Conservation (phyloP, 2,888 invertebrate genomes). For the Microctonus aethiopoides region DNA sequence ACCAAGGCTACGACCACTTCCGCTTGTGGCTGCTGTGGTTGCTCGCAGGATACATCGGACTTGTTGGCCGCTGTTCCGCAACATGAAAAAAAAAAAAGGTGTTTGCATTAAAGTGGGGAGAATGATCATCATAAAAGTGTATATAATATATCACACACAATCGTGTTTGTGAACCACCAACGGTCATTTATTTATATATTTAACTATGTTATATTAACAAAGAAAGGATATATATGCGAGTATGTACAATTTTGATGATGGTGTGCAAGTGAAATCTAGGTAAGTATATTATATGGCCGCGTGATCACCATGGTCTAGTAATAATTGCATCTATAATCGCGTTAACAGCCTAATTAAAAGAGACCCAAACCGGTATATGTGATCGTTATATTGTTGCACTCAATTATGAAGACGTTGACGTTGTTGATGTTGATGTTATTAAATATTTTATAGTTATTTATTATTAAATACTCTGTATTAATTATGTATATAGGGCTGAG, state of each 20-base stretch:
- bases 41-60: conserved; percentile 57
- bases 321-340: conserved; percentile 61
- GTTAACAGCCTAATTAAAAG: conserved; percentile 56
- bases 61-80: conserved; percentile 66
- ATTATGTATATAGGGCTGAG: neutral
- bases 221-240: conserved; percentile 34
- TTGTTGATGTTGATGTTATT: neutral
- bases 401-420: conserved; percentile 37
- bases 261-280: conserved; percentile 65
- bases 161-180: neutral
- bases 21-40: conserved; percentile 41
- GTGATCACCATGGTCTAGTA: conserved; percentile 66
- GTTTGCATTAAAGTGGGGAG: too few relatives aligned
- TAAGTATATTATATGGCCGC: conserved; percentile 66
- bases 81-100: too few relatives aligned
- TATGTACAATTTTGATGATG: conserved; percentile 1
- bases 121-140: conserved; percentile 3
- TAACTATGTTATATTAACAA: conserved; percentile 17
- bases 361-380: conserved; percentile 13
- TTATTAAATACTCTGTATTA: neutral
- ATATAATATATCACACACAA: neutral
- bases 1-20: conserved; percentile 57
- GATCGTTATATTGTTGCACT: conserved; percentile 21
- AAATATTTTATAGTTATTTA: neutral
- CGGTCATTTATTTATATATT: conserved; percentile 44